phyloP scores from a whole-genome alignment of 2,888 invertebrate species.

The Cerceris ruficornis region DNA sequence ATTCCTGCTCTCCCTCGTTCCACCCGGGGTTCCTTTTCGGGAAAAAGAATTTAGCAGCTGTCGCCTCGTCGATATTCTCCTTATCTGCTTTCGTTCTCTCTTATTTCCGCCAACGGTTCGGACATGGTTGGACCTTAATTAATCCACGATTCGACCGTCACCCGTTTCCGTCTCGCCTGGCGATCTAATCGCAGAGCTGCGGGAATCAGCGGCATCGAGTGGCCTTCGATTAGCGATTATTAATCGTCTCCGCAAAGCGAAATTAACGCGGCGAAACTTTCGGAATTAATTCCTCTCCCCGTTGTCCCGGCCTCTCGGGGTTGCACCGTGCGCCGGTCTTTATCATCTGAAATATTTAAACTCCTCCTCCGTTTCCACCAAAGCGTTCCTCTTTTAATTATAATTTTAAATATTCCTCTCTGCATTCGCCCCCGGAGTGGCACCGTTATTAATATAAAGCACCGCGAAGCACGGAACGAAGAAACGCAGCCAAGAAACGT shows the following conservation, averaged over 20 bases:
- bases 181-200: too few species aligned
- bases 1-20: too few species aligned
- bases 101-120: too few species aligned
- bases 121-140: too few species aligned
- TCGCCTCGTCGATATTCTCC: too few species aligned
- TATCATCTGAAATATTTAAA: constrained; percentile 19
- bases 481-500: background rate
- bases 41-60: too few species aligned
- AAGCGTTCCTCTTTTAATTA: constrained; percentile 37
- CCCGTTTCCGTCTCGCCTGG: too few species aligned
- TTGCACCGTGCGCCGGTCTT: constrained; percentile 21
- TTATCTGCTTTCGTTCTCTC: too few species aligned
- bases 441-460: constrained; percentile 19
- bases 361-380: background rate
- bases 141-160: too few species aligned
- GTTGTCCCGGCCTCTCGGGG: constrained; percentile 4
- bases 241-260: constrained; percentile 12
- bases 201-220: too few species aligned
- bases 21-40: too few species aligned
- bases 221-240: constrained; percentile 2
- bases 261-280: constrained; percentile 12
- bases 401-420: constrained; percentile 41
- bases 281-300: constrained; percentile 18
- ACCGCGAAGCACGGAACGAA: background rate
- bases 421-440: constrained; percentile 21